Evolutionary conservation across 2,888 invertebrate species (phyloP), one percentile per base, ranked within the genome.

Genomic region (Latheticus oryzae): DNA sequence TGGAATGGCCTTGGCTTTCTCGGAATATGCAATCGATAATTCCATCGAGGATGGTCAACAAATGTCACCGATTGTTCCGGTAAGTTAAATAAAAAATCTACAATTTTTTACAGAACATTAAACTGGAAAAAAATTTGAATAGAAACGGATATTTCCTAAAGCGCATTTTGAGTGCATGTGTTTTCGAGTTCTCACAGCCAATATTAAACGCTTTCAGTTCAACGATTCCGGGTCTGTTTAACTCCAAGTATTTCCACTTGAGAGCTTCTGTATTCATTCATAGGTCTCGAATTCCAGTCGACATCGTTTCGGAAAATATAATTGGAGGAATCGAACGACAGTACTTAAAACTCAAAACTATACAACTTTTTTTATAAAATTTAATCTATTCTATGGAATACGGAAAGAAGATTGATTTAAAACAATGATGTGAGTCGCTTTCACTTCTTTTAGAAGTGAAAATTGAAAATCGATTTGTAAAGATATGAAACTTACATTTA

Each of bases 41-140:
- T 26, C 26, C 12, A 38, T 8, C 24, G 35, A 58, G 13, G 32
- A 53, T 53, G 58, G 37, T 28, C 23, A 28, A 5, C 53, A 47
- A 26, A 58, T 58, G 58, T 58, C 58, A 42, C 42, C 58, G 21
- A 58, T 53, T 40, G 48, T 58, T 42, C 58, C 58, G 53, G 58
- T 58, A 28, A 58, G 58, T 58, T 40, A 13, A n/a, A n/a, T n/a
- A n/a, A n/a, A n/a, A n/a, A n/a, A n/a, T n/a, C n/a, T n/a, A n/a
- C n/a, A n/a, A n/a, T n/a, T n/a, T n/a, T n/a, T n/a, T n/a, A n/a
- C n/a, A n/a, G n/a, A n/a, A n/a, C n/a, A n/a, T n/a, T n/a, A n/a
- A n/a, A n/a, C n/a, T n/a, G n/a, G n/a, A n/a, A n/a, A n/a, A n/a
- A n/a, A n/a, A n/a, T n/a, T n/a, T 21, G 48, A 35, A 50, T 38